Evolutionary conservation across 2,888 invertebrate species (phyloP).

Genomic region (Sepioteuthis lessoniana): DNA sequence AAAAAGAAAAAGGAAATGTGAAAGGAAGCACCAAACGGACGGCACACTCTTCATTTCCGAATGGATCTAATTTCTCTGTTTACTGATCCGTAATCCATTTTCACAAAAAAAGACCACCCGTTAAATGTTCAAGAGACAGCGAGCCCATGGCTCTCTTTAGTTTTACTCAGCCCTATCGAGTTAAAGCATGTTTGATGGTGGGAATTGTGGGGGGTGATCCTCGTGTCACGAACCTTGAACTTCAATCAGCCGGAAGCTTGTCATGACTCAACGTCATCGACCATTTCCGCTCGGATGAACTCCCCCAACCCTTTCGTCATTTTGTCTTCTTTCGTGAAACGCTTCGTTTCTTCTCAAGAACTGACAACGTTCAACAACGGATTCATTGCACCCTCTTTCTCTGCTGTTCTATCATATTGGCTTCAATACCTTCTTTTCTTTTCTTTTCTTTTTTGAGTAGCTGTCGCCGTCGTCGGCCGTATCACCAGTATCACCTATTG

Average conservation of each 20-base stretch:
- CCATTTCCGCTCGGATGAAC: neutral
- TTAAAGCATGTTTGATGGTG: neutral
- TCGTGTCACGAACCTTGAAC: constrained; percentile 21
- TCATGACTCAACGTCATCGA: constrained; percentile 23
- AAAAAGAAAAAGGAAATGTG: neutral
- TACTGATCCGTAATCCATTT: neutral
- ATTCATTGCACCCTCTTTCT: neutral
- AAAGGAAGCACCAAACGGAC: neutral
- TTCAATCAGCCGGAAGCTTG: constrained; percentile 23
- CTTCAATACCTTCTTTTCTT: no score
- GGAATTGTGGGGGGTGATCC: neutral
- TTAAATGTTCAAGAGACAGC: neutral
- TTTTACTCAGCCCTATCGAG: neutral
- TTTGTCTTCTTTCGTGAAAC: neutral
- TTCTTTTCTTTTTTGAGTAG: neutral
- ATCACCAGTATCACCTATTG: neutral
- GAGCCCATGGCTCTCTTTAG: neutral
- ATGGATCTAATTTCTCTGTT: neutral
- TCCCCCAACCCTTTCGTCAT: neutral
- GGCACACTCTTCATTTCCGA: neutral
- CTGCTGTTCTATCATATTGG: neutral
- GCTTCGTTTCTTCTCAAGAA: neutral
- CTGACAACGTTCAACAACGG: neutral
- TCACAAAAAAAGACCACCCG: neutral
- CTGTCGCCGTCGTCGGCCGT: neutral